Conservation (phyloP, 2,797 vertebrate genomes). For the Eremophila alpestris region DNA sequence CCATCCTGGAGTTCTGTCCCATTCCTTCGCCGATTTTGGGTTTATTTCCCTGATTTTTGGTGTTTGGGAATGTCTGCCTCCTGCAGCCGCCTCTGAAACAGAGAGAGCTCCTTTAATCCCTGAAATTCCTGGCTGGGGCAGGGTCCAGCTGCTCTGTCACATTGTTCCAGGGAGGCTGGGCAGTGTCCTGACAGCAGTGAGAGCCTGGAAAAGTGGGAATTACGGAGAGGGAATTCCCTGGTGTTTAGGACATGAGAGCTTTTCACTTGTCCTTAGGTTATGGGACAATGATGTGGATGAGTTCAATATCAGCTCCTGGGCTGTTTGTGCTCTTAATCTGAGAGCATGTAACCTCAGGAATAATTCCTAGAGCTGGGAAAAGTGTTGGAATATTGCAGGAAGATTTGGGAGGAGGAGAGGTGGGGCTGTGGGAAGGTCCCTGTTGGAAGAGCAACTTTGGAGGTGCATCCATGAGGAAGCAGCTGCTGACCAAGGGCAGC, state of each 20-base stretch:
- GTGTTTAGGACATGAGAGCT: rapidly evolving
- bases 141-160: background rate
- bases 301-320: background rate
- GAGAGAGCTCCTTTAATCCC: background rate
- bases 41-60: background rate
- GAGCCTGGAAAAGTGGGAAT: background rate
- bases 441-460: background rate
- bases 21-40: background rate
- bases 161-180: background rate
- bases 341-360: background rate
- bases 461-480: background rate
- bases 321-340: background rate
- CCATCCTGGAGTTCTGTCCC: background rate
- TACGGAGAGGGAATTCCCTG: background rate
- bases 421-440: background rate
- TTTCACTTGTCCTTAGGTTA: background rate
- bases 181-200: background rate
- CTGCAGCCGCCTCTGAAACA: background rate
- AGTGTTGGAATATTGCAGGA: background rate
- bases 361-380: background rate
- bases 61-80: background rate
- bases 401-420: background rate
- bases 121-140: background rate
- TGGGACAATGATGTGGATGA: rapidly evolving
- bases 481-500: background rate